A percentile compares a stretch with the other conserved stretches of the same genome.
Evolutionary conservation across 1,140 invertebrate genomes (phyloP).

Genomic region (Leptinotarsa defecta): DNA sequence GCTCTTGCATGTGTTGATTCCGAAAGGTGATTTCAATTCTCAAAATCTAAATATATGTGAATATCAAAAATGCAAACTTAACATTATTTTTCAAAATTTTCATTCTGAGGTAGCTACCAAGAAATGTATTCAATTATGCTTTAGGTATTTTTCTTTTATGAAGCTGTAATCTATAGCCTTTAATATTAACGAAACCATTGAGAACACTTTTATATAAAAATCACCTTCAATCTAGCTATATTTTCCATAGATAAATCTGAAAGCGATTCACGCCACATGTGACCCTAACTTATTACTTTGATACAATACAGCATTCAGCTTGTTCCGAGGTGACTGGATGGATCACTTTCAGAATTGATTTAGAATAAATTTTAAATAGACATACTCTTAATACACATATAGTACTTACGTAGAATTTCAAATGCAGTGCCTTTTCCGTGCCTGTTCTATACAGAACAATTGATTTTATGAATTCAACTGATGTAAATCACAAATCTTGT

Average conservation of each 20-base stretch:
- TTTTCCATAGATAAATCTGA: background rate
- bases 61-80: too few species aligned
- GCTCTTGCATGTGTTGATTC: too few species aligned
- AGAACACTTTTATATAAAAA: too few species aligned
- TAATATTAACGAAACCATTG: too few species aligned
- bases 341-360: background rate
- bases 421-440: slow-evolving; percentile 6
- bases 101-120: too few species aligned
- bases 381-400: slow-evolving; percentile 7
- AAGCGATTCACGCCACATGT: background rate
- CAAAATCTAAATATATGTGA: too few species aligned
- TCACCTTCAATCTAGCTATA: background rate
- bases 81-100: too few species aligned
- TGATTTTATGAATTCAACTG: slow-evolving; percentile 26
- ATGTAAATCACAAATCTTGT: slow-evolving; percentile 17
- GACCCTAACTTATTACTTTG: background rate
- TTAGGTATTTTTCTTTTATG: too few species aligned
- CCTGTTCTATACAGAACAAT: slow-evolving; percentile 14
- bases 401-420: slow-evolving; percentile 11
- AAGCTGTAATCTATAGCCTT: too few species aligned
- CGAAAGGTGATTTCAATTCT: too few species aligned
- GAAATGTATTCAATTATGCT: too few species aligned
- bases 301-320: background rate
- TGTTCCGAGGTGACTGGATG: background rate
- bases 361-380: slow-evolving; percentile 8